Evolutionary conservation across 1,140 invertebrate genomes (phyloP).

Genomic region (Drosophila takahashii): DNA sequence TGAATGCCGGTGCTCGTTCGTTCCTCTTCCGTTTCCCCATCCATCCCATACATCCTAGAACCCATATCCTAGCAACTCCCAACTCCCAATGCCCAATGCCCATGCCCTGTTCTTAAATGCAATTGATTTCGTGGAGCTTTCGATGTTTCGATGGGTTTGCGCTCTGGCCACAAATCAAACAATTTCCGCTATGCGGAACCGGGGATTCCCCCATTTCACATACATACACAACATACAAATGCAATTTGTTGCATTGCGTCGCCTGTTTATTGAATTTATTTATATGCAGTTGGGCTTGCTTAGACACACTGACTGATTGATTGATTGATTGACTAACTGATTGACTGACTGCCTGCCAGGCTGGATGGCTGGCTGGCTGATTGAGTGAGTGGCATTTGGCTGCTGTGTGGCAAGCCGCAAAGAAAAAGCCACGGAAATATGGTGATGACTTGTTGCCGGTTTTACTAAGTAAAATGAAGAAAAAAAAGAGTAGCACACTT

Average conservation of each 20-base stretch:
- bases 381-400: constrained; percentile 46
- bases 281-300: constrained; percentile 56
- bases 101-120: constrained; percentile 15
- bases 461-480: not conserved
- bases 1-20: constrained; percentile 5
- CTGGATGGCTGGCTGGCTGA: constrained; percentile 27
- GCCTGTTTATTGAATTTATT: constrained; percentile 79
- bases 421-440: constrained; percentile 11
- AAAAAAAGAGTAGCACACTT: constrained; percentile 35
- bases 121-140: constrained; percentile 39
- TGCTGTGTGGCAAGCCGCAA: constrained; percentile 10
- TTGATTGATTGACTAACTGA: constrained; percentile 56
- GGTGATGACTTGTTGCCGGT: constrained; percentile 7
- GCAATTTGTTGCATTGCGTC: constrained; percentile 68
- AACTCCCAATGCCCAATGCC: not conserved
- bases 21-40: not conserved
- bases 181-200: constrained; percentile 50
- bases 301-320: constrained; percentile 66
- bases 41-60: too few relatives aligned
- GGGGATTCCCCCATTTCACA: not conserved
- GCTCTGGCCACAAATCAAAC: constrained; percentile 67
- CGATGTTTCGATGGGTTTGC: constrained; percentile 23
- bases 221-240: constrained; percentile 33
- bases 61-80: not conserved
- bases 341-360: constrained; percentile 11